Conservation (phyloP, 2,797 vertebrate genomes). For the Acomys russatus region DNA sequence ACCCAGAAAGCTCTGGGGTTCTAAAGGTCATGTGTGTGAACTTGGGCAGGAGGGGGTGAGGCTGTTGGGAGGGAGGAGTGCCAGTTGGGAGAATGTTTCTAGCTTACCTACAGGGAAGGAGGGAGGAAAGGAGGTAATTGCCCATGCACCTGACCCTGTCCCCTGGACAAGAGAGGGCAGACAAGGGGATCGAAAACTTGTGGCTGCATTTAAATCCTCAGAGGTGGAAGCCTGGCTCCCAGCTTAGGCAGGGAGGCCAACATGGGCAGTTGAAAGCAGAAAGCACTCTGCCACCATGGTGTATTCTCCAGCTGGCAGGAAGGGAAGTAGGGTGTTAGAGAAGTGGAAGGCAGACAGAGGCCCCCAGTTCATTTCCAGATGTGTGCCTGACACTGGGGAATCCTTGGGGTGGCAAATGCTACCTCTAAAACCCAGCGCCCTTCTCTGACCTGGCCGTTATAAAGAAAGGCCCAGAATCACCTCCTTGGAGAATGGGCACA, state of each 20-base stretch:
- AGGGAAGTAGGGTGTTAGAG: background rate
- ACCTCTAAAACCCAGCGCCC: background rate
- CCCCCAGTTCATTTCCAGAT: background rate
- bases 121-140: background rate
- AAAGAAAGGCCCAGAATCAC: background rate
- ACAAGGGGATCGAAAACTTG: background rate
- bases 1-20: background rate
- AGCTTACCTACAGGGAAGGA: background rate
- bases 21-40: accelerated
- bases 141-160: background rate
- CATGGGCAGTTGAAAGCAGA: background rate
- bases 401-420: no score
- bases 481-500: no score
- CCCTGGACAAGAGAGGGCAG: background rate
- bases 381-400: background rate
- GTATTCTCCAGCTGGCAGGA: accelerated
- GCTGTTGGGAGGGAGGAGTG: background rate
- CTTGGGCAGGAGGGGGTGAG: background rate
- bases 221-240: accelerated
- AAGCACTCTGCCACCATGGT: accelerated
- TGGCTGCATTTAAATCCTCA: accelerated
- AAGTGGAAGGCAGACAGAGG: background rate
- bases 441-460: background rate
- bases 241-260: accelerated
- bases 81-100: accelerated